Conservation (phyloP, 2,797 vertebrate species). For the Peromyscus aztecus region DNA sequence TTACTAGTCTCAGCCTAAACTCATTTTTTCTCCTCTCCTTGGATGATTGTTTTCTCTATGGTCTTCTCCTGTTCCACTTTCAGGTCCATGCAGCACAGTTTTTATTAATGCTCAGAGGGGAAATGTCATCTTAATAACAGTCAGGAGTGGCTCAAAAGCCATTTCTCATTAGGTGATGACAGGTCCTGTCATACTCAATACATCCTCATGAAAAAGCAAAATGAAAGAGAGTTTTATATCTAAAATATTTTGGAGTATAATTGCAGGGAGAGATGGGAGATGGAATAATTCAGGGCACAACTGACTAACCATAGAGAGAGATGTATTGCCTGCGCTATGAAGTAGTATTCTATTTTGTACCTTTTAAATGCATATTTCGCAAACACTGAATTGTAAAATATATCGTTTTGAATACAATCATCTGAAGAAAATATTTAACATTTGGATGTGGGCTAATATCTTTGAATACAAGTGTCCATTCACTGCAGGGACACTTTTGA, state of each 20-base stretch:
- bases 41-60: constrained; percentile 38
- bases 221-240: constrained; percentile 41
- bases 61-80: constrained; percentile 16
- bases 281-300: constrained; percentile 55
- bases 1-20: constrained; percentile 21
- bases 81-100: background rate
- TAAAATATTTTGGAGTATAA: constrained; percentile 66
- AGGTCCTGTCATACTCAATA: constrained; percentile 61
- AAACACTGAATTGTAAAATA: constrained; percentile 33
- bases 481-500: constrained; percentile 15
- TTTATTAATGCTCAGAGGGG: constrained; percentile 16
- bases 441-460: background rate
- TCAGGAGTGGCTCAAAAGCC: constrained; percentile 36
- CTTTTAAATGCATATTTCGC: constrained; percentile 52
- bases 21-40: constrained; percentile 42
- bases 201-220: constrained; percentile 55
- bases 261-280: constrained; percentile 50
- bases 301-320: constrained; percentile 52
- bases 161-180: constrained; percentile 68
- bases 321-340: constrained; percentile 47
- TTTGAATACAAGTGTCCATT: constrained; percentile 24
- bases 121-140: constrained; percentile 69
- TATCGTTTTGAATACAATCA: constrained; percentile 54
- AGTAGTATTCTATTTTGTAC: constrained; percentile 53
- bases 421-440: constrained; percentile 41